Conservation (phyloP, 2,797 vertebrate species). For the Manis crassicaudata region DNA sequence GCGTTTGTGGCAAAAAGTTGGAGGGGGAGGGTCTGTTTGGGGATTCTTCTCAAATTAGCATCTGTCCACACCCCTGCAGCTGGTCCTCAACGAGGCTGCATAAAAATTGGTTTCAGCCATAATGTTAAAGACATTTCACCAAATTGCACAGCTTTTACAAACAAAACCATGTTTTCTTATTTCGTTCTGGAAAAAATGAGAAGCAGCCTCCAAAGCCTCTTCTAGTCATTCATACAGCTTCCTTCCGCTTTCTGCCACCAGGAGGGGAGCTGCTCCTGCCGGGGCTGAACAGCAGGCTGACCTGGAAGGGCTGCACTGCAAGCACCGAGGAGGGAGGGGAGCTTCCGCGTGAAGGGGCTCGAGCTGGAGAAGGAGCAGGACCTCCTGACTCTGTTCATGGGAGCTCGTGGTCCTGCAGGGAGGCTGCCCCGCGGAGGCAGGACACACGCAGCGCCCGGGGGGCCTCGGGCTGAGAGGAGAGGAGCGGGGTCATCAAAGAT, state of each 20-base stretch:
- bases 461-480: neutral
- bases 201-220: slow-evolving; percentile 40
- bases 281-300: neutral
- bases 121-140: slow-evolving; percentile 40
- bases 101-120: slow-evolving; percentile 44
- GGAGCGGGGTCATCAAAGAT: slow-evolving; percentile 60
- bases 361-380: neutral
- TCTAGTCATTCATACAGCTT: neutral
- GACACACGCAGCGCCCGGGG: slow-evolving; percentile 1
- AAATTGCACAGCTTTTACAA: slow-evolving; percentile 44
- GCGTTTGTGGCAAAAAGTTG: neutral
- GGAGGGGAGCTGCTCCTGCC: neutral
- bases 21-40: neutral
- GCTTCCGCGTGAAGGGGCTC: neutral
- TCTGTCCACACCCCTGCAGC: neutral
- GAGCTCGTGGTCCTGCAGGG: neutral
- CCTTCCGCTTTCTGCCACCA: neutral
- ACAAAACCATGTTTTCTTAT: neutral
- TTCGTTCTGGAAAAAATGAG: slow-evolving; percentile 23
- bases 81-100: neutral
- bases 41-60: slow-evolving; percentile 47
- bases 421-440: neutral
- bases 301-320: slow-evolving; percentile 1
- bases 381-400: slow-evolving; percentile 35
- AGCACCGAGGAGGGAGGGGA: neutral